A percentile compares a stretch with the other conserved stretches of the same genome.
Conservation (phyloP, 2,797 vertebrate species). For the Australoheros facetus region DNA sequence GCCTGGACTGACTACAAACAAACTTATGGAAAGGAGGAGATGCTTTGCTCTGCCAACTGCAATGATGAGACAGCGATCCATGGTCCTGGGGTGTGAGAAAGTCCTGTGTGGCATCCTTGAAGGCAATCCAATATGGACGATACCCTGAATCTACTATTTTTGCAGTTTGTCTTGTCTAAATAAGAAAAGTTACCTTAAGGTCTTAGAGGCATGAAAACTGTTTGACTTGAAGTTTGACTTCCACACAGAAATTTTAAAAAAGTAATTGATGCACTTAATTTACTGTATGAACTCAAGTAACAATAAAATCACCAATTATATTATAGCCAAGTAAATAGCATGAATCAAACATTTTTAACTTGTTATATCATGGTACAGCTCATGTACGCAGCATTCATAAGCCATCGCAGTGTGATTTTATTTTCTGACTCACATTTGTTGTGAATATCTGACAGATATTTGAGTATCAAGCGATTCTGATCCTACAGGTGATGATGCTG, state of each 20-base stretch:
- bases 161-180: constrained; percentile 27
- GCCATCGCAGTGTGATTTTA: background rate
- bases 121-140: constrained; percentile 40
- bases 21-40: constrained; percentile 58
- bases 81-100: constrained; percentile 80
- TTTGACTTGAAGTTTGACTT: constrained; percentile 25
- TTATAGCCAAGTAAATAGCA: background rate
- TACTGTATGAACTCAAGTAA: background rate
- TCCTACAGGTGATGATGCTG: too few relatives aligned
- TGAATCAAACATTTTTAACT: background rate
- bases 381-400: background rate
- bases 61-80: constrained; percentile 63
- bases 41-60: constrained; percentile 70
- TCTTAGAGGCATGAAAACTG: constrained; percentile 1
- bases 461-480: background rate
- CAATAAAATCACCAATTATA: background rate
- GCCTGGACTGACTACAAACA: constrained; percentile 76
- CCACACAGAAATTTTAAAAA: background rate
- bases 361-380: background rate
- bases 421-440: background rate
- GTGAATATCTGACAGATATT: constrained; percentile 5
- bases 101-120: constrained; percentile 65
- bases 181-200: constrained; percentile 11
- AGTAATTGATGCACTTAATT: background rate
- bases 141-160: constrained; percentile 28